Evolutionary conservation across 2,113 vertebrate genomes (phyloP), one percentile per base, ranked within the genome.

Genomic region (Caloenas nicobarica): DNA sequence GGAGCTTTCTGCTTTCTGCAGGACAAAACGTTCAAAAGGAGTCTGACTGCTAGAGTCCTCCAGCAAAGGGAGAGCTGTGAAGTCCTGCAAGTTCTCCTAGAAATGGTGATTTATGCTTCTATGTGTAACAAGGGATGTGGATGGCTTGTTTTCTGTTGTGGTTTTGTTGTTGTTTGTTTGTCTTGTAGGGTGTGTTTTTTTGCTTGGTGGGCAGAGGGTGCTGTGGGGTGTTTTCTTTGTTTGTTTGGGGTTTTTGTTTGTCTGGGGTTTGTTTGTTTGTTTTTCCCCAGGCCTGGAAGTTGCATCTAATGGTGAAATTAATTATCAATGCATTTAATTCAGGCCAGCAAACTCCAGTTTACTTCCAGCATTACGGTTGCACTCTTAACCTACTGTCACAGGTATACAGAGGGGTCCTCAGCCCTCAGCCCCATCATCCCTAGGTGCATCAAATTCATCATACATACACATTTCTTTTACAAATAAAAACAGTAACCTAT

Each of bases 1-100:
- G 96, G 95, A 91, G 96, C 90, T 68, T 74, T 90, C 38, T 25
- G 25, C 34, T 78, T 71, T 18, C 60, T 28, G 72, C 46, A 18
- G 66, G 48, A 23, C 82, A 13, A 69, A 42, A 1, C 0, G 11
- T 8, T 4, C 80, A 15, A 0, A 34, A 23, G 28, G 36, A 16
- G 24, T 4, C 50, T 3, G 57, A 0, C 18, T 10, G 53, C 44
- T 44, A 5, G 53, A 3, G 38, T 26, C 33, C 66, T 46, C 34
- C 54, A 4, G 48, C 50, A 36, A 4, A 4, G n/a, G n/a, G 34
- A 14, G 33, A 26, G 44, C n/a, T 1, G 11, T 0, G 5, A 9
- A 29, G 18, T 3, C 16, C 72, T 25, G 0, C 0, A 1, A 13
- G 2, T 21, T 44, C 34, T 57, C 38, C 42, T 13, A 17, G 66